Conservation (phyloP, 2,113 vertebrate genomes). For the Parotia lawesii region DNA sequence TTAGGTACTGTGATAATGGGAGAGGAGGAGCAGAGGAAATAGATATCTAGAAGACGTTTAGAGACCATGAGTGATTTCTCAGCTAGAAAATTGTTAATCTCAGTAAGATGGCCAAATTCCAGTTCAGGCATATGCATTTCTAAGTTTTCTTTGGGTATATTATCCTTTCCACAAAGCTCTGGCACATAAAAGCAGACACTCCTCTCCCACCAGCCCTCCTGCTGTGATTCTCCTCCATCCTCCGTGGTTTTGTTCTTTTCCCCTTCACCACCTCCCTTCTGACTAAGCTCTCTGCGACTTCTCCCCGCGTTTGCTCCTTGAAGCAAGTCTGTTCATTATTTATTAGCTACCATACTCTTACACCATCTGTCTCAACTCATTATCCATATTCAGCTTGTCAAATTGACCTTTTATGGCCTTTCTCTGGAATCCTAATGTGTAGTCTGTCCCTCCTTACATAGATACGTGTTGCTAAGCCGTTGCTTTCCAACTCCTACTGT, state of each 20-base stretch:
- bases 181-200: neutral
- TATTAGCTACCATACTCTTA: slow-evolving; percentile 44
- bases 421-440: slow-evolving; percentile 15
- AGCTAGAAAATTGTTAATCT: neutral
- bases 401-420: slow-evolving; percentile 61
- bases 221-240: neutral
- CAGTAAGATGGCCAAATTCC: neutral
- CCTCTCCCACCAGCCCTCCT: neutral
- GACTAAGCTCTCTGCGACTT: neutral
- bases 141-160: neutral
- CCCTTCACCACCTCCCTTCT: slow-evolving; percentile 38
- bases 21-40: neutral
- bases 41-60: neutral
- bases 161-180: neutral
- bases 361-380: slow-evolving; percentile 59
- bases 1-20: neutral
- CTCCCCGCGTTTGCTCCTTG: slow-evolving; percentile 14
- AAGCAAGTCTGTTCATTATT: slow-evolving; percentile 54
- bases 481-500: slow-evolving; percentile 19
- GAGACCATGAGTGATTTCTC: neutral
- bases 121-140: neutral
- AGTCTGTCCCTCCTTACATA: slow-evolving; percentile 37
- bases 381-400: slow-evolving; percentile 36
- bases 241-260: slow-evolving; percentile 30
- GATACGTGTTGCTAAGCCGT: neutral